A percentile compares a stretch with the other conserved stretches of the same genome.
These are phyloP conservation scores for Sparus aurata DNA, from an alignment of 2,797 vertebrate species.

Conservation along the genomic window DNA sequence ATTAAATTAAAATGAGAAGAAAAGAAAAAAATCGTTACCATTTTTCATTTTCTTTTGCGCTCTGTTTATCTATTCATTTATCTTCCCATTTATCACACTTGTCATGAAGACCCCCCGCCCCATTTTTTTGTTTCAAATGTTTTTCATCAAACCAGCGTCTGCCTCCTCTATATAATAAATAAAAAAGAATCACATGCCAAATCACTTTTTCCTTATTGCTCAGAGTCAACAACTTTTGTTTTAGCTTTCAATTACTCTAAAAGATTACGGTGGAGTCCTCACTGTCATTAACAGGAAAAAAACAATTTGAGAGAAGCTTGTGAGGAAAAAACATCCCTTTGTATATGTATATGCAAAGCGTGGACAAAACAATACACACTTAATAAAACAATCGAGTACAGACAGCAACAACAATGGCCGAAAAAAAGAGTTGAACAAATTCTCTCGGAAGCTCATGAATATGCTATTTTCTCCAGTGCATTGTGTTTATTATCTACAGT, in stretches of 20 bases:
- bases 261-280: neutral
- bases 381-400: neutral
- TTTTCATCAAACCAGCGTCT: conserved; percentile 14
- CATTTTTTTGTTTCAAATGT: conserved; percentile 20
- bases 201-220: conserved; percentile 16
- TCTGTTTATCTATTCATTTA: conserved; percentile 58
- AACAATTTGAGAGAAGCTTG: neutral
- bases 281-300: neutral
- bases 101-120: conserved; percentile 33
- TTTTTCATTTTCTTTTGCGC: conserved; percentile 57
- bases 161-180: conserved; percentile 7
- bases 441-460: neutral
- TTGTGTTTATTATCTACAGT: neutral
- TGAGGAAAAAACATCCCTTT: neutral
- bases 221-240: neutral
- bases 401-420: neutral
- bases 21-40: conserved; percentile 50
- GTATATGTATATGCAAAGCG: neutral
- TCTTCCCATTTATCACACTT: conserved; percentile 62
- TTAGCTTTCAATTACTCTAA: conserved; percentile 1
- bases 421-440: conserved; percentile 5
- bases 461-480: neutral
- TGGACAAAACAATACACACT: neutral
- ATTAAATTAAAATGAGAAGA: conserved; percentile 71
- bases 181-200: neutral